Base-by-base conservation (phyloP, 2,113 vertebrate species). In the Pampusana beccarii region DNA sequence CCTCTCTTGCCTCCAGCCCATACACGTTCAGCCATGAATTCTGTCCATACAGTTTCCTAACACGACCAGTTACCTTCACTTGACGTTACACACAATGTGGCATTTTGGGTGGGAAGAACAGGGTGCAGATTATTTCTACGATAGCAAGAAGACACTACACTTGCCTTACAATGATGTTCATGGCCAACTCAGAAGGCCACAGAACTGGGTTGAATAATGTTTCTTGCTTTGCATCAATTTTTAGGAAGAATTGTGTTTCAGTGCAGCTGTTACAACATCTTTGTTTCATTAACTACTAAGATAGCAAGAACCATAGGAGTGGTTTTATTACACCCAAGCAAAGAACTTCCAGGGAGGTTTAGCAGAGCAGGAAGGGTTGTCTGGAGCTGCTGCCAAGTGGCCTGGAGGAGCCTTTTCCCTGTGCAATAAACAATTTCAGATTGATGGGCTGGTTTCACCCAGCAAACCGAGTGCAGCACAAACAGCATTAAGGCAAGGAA, bases 351-450 rank as follows among this genome's bases (percentile, higher is more conserved):
- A 70, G 17, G 19, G 25, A 83, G 34, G 69, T 71, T 90, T 4
- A 71, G 34, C 80, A 42, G 15, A 71, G 64, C 56, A 33, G 71
- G 46, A 67, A 93, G 46, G 80, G 56, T 26, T 78, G 80, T 33
- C 50, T 83, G 46, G 80, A 90, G 71, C 80, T 93, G 92, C 90
- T 95, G 95, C 92, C 94, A 97, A 9, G 28, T 86, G 80, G 83
- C 88, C 82, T n/a, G 71, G 82, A 94, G 75, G 46, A 91, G 67
- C 80, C 28, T 92, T 93, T 71, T 93, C 57, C 71, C 79, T 70
- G n/a, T 48, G 82, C 90, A 90, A 54, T 48, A 79, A 96, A 94
- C 57, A 87, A 60, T 56, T 38, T 15, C 15, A 90, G 78, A 50
- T 21, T 82, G 71, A 34, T 44, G 48, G 77, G 36, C 78, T 73